Percentiles rank a stretch among this genome's conserved stretches.
phyloP scores from a whole-genome alignment of 64 coral and sea anemone species.

The Montipora cactus region DNA sequence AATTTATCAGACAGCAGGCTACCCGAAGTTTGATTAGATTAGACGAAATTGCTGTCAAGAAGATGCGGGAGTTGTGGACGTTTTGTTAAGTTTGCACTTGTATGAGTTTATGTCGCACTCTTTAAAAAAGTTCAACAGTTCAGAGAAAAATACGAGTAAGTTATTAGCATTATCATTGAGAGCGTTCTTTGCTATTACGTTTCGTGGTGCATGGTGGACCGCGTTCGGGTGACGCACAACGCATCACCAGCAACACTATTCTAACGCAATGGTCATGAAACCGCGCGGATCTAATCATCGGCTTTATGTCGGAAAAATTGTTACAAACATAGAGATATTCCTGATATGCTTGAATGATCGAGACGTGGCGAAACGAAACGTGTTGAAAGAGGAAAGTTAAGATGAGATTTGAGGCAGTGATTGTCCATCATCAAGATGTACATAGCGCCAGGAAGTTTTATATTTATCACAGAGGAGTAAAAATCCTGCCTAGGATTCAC shows the following conservation, averaged over 20 bases:
- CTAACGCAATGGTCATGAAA: not conserved
- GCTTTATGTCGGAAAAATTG: not conserved
- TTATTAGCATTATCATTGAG: not conserved
- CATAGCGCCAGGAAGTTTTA: not conserved
- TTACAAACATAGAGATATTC: not conserved
- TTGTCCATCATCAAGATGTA: not conserved
- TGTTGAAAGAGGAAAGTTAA: conserved; percentile 13
- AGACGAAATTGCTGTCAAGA: not conserved
- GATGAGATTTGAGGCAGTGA: conserved; percentile 19
- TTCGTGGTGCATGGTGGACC: not conserved
- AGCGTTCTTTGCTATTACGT: too few relatives aligned
- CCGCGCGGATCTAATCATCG: not conserved
- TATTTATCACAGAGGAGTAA: not conserved
- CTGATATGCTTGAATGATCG: not conserved
- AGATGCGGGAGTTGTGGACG: not conserved
- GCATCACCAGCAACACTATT: not conserved
- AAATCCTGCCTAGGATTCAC: not conserved
- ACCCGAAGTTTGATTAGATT: not conserved
- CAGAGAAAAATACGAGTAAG: not conserved
- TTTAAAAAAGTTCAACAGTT: not conserved
- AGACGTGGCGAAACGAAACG: not conserved
- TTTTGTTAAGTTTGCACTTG: conserved; percentile 25
- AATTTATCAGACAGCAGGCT: conserved; percentile 7
- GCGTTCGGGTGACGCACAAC: conserved; percentile 6
- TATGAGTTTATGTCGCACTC: not conserved